These are phyloP conservation scores for Carcharodon carcharias DNA, from an alignment of 2,797 vertebrate genomes.

Conservation along the genomic window DNA sequence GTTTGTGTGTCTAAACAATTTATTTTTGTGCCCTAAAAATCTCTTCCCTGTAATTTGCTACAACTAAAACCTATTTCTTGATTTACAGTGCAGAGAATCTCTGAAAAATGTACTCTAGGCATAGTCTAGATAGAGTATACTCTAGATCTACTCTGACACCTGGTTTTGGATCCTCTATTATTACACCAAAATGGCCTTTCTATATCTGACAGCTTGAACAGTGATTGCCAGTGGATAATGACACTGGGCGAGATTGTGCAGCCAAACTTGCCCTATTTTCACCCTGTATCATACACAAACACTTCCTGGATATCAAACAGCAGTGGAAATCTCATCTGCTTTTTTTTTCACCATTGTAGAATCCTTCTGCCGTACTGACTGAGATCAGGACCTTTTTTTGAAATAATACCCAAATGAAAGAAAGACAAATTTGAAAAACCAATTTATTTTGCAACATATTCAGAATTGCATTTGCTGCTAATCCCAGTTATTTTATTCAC, in stretches of 20 bases:
- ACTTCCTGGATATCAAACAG: neutral
- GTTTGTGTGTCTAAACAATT: neutral
- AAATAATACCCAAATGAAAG: neutral
- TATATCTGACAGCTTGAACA: neutral
- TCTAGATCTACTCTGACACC: neutral
- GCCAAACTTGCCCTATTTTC: neutral
- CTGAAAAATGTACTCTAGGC: neutral
- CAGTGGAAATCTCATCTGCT: neutral
- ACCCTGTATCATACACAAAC: no score
- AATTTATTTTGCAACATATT: neutral
- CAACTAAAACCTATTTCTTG: neutral
- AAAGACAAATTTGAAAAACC: neutral
- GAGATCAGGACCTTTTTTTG: neutral
- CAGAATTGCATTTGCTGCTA: neutral
- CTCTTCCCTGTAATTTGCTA: neutral
- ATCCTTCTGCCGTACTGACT: neutral
- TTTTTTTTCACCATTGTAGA: neutral
- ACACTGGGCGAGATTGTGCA: neutral
- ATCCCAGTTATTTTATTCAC: neutral
- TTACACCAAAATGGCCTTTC: neutral
- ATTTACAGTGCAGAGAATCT: neutral
- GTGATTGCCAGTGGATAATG: neutral
- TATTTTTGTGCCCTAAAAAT: neutral
- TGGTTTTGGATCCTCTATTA: neutral
- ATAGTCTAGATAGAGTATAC: no score